phyloP scores from a whole-genome alignment of 2,113 vertebrate genomes.

The Furnarius figulus region DNA sequence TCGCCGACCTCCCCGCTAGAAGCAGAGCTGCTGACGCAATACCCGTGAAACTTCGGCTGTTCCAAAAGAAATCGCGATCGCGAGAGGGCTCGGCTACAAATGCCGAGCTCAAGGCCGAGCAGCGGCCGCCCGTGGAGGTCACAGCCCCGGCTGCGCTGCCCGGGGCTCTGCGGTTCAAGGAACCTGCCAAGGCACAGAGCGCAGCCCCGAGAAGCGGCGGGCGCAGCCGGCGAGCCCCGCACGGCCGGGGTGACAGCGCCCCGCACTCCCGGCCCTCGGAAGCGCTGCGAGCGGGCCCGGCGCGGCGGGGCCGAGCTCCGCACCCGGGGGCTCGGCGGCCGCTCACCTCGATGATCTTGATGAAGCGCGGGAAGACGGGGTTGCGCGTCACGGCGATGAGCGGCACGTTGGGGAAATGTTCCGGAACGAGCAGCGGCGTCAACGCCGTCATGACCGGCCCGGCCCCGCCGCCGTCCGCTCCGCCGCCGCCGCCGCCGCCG shows the following conservation, averaged over 20 bases:
- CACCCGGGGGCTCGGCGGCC: background rate
- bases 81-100: no score
- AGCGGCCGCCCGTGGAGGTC: background rate
- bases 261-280: background rate
- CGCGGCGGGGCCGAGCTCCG: background rate
- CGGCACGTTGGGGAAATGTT: constrained; percentile 92
- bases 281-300: background rate
- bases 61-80: background rate
- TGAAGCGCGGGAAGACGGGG: constrained; percentile 95
- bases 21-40: background rate
- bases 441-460: constrained; percentile 86
- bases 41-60: background rate
- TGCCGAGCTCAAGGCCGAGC: no score
- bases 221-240: background rate
- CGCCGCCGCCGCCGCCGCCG: background rate
- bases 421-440: constrained; percentile 90
- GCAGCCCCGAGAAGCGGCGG: background rate
- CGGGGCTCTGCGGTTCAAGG: no score
- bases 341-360: constrained; percentile 96
- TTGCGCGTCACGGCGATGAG: constrained; percentile 92
- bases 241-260: background rate
- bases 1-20: background rate
- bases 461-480: background rate
- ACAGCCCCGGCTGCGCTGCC: no score
- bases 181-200: background rate